phyloP scores from a whole-genome alignment of 2,888 invertebrate genomes.

The Mythimna pallens region DNA sequence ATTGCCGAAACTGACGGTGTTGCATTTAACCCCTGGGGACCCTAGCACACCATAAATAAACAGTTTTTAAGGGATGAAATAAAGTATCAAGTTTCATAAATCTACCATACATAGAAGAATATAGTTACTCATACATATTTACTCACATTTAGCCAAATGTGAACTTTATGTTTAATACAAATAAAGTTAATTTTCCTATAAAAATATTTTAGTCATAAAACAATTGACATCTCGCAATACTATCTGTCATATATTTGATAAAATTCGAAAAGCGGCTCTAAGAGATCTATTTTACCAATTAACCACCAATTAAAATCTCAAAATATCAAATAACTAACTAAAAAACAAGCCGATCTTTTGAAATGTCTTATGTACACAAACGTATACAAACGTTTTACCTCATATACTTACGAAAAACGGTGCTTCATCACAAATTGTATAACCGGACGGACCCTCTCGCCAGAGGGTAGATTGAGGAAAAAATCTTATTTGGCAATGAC shows the following conservation, averaged over 20 bases:
- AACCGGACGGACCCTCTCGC: constrained; percentile 76
- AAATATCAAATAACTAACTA: too few relatives aligned
- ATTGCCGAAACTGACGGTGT: constrained; percentile 50
- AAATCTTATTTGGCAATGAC: constrained; percentile 89
- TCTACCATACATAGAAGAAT: constrained; percentile 5
- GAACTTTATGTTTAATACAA: neutral
- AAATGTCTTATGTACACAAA: neutral
- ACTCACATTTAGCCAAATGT: neutral
- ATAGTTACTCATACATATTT: neutral
- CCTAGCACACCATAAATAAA: constrained; percentile 16
- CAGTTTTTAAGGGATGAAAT: constrained; percentile 44
- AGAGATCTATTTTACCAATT: neutral
- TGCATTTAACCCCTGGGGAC: constrained; percentile 57
- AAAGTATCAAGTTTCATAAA: constrained; percentile 39
- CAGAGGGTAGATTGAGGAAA: constrained; percentile 84
- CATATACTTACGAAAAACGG: constrained; percentile 55
- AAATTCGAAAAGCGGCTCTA: neutral
- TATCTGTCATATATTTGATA: neutral
- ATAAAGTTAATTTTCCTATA: neutral
- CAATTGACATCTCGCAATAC: neutral
- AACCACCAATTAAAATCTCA: too few relatives aligned
- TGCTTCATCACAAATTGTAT: constrained; percentile 81
- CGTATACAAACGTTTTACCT: constrained; percentile 31
- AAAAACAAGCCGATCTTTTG: neutral
- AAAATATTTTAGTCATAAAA: neutral